A percentile compares a stretch with the other conserved stretches of the same genome.
Evolutionary conservation across 2,888 invertebrate genomes (phyloP).

Genomic region (Horisme vitalbata): DNA sequence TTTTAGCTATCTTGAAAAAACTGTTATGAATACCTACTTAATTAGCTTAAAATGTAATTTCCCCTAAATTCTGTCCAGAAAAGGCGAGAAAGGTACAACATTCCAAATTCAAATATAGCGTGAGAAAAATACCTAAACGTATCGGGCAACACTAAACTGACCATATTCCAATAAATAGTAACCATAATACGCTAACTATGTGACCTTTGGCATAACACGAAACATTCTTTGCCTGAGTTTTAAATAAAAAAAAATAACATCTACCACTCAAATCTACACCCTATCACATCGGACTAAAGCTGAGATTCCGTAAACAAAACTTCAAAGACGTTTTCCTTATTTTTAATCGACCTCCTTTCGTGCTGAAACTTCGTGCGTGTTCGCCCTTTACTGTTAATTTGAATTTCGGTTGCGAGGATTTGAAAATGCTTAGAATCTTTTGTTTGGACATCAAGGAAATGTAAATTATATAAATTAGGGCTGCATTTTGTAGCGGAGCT

Average conservation of each 20-base stretch:
- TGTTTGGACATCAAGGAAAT: constrained; percentile 18
- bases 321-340: constrained; percentile 38
- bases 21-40: no score
- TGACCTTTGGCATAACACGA: constrained; percentile 72
- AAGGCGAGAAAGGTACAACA: constrained; percentile 2
- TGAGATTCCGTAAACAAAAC: neutral
- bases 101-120: constrained; percentile 13
- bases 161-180: constrained; percentile 35
- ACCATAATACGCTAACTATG: constrained; percentile 41
- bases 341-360: constrained; percentile 49
- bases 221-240: constrained; percentile 39
- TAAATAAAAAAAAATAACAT: constrained; percentile 45
- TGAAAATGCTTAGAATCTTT: constrained; percentile 19
- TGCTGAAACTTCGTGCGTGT: constrained; percentile 51
- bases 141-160: constrained; percentile 27
- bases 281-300: neutral
- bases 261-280: constrained; percentile 7
- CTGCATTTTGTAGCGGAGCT: constrained; percentile 4
- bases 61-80: no score
- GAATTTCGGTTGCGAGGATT: constrained; percentile 43
- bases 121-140: constrained; percentile 24
- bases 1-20: no score
- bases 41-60: no score
- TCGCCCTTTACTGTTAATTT: constrained; percentile 56
- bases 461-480: constrained; percentile 12